These are phyloP conservation scores for Salvelinus sp. DNA, from an alignment of 2,113 vertebrate genomes.

Conservation along the genomic window DNA sequence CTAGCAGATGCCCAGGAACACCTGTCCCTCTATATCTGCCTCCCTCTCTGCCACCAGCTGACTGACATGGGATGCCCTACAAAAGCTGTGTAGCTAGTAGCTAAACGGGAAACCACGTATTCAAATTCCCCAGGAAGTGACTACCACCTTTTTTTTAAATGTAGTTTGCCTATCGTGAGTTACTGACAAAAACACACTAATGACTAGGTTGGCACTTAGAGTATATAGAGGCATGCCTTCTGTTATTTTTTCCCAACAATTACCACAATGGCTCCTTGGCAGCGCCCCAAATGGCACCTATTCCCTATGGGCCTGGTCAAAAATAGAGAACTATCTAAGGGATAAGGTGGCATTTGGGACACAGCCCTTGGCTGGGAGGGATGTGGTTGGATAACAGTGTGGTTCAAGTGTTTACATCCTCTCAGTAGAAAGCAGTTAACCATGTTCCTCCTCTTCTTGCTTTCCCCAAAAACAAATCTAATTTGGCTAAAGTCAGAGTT, in stretches of 20 bases:
- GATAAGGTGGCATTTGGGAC: background rate
- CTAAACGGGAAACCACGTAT: slow-evolving; percentile 17
- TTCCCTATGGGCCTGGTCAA: no score
- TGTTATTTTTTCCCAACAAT: slow-evolving; percentile 12
- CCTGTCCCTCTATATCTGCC: background rate
- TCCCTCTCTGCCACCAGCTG: slow-evolving; percentile 14
- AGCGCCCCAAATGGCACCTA: no score
- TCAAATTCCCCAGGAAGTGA: slow-evolving; percentile 38
- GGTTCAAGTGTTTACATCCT: background rate
- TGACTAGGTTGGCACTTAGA: slow-evolving; percentile 27
- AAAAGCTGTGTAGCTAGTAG: slow-evolving; percentile 55
- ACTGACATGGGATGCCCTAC: slow-evolving; percentile 60
- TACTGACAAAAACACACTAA: slow-evolving; percentile 19
- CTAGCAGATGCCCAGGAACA: slow-evolving; percentile 73
- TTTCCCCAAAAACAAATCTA: slow-evolving; percentile 48
- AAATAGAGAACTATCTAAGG: background rate
- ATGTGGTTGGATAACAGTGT: slow-evolving; percentile 29
- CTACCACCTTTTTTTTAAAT: slow-evolving; percentile 33
- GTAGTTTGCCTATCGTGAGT: slow-evolving; percentile 2
- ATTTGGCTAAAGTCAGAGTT: slow-evolving; percentile 49
- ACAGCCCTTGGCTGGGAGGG: slow-evolving; percentile 10
- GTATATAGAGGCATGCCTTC: slow-evolving; percentile 12
- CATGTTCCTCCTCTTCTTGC: slow-evolving; percentile 36
- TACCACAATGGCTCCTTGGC: slow-evolving; percentile 5
- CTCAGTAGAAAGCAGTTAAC: background rate